Base-by-base conservation (phyloP, 1,140 invertebrate genomes). In the Hypsibius dujardini region DNA sequence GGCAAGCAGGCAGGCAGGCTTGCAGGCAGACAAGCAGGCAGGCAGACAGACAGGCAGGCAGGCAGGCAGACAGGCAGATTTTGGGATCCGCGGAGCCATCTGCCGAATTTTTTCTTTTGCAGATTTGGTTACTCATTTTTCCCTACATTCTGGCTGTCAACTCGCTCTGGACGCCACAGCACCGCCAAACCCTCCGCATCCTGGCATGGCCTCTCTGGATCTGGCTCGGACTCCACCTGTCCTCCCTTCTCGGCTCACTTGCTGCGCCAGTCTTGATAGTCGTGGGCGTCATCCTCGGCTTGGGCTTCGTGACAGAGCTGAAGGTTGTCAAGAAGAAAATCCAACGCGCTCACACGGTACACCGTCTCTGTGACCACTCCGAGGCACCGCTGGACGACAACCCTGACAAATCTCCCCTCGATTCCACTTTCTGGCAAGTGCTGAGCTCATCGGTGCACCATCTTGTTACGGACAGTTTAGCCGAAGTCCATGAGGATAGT, bases 281-380 rank as follows among this genome's bases (percentile, higher is more conserved):
- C n/a, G 50, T 56, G 50, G 50, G 50, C 50, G n/a, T 56, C 50
- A n/a, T 56, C 50, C n/a, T 56, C 7, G 7, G 50, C 50, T 56
- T 56, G 50, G 50, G 50, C n/a, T 56, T 56, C 50, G 50, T n/a
- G 50, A 56, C 50, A n/a, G 50, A 56, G n/a, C 7, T 56, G 50
- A 56, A 56, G n/a, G 50, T 56, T 7, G 50, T 56, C 50, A 56
- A 56, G n/a, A 56, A n/a, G 7, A 56, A 56, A n/a, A 56, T 56
- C n/a, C 50, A 56, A n/a, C 50, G 50, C 7, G 50, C 50, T 7
- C 50, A 56, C 7, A 56, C 50, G 7, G 50, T 56, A 7, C 7
- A n/a, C 7, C n/a, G n/a, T n/a, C n/a, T n/a, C n/a, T n/a, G n/a
- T n/a, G n/a, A n/a, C n/a, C n/a, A n/a, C n/a, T n/a, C n/a, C n/a